phyloP scores from a whole-genome alignment of 2,888 invertebrate genomes.

The Andrena fulva region DNA sequence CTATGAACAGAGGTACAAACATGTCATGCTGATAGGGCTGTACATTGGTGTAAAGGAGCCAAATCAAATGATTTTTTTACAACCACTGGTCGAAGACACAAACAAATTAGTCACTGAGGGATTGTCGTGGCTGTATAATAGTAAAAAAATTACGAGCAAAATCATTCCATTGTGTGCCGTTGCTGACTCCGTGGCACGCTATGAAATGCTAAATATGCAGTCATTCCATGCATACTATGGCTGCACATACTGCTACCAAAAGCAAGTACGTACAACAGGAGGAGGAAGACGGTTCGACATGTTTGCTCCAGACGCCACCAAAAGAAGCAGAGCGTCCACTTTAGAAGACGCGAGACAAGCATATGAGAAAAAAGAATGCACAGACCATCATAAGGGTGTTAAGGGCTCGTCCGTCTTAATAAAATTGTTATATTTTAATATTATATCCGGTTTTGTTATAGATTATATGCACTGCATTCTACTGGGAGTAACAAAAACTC shows the following conservation, averaged over 20 bases:
- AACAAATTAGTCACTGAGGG: slow-evolving; percentile 23
- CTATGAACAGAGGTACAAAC: slow-evolving; percentile 18
- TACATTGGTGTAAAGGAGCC: slow-evolving; percentile 27
- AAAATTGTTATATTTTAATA: slow-evolving; percentile 19
- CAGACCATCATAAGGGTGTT: slow-evolving; percentile 17
- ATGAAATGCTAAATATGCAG: slow-evolving; percentile 33
- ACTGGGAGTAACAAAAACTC: slow-evolving; percentile 21
- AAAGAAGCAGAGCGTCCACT: slow-evolving; percentile 17
- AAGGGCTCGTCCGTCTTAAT: slow-evolving; percentile 14
- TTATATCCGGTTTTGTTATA: slow-evolving; percentile 26
- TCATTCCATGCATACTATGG: slow-evolving; percentile 34
- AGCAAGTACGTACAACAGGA: slow-evolving; percentile 12
- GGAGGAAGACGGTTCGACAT: slow-evolving; percentile 28
- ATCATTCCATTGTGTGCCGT: slow-evolving; percentile 31
- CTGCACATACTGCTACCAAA: slow-evolving; percentile 27
- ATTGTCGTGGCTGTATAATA: slow-evolving; percentile 17
- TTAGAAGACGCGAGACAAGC: background rate
- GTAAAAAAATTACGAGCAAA: slow-evolving; percentile 25
- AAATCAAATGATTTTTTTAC: slow-evolving; percentile 30
- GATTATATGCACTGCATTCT: slow-evolving; percentile 35
- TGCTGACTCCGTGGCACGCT: slow-evolving; percentile 35
- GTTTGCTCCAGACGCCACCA: slow-evolving; percentile 3
- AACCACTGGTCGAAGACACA: slow-evolving; percentile 26
- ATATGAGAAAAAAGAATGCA: slow-evolving; percentile 19
- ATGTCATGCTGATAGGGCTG: slow-evolving; percentile 31